Base-by-base conservation (phyloP, 2,888 invertebrate genomes). In the Eupeodes luniger region DNA sequence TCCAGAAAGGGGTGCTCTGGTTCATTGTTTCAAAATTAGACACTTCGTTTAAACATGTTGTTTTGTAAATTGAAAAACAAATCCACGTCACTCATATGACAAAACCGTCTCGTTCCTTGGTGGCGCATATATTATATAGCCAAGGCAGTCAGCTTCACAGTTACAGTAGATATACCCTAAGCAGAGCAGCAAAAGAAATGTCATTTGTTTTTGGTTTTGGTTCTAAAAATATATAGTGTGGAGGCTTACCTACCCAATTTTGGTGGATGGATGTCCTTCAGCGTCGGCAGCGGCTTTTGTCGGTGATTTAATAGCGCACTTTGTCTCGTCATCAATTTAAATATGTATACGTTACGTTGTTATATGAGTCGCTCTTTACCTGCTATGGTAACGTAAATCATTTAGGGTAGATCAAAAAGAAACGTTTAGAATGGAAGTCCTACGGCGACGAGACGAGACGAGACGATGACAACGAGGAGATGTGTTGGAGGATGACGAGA, bases 281-380 rank as follows among this genome's bases (percentile, higher is more conserved):
- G 27, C 72, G 19, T n/a, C 57, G 79, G 69, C 75, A 14, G 34
- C 47, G 82, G 69, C 75, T 82, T 77, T 79, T 59, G 75, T 44
- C 47, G 66, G 83, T 76, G 83, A 87, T 87, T 87, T 87, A 87
- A 84, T 87, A 72, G 83, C 80, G 61, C 83, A 87, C 87, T 87
- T 87, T 80, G 83, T 83, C 87, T 80, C 75, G 86, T 80, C 86
- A 85, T 81, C 77, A 85, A 85, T 85, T 85, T 81, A 64, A 82
- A 76, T 76, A 79, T 72, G 67, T 78, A 40, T 7, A 40, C 40
- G 40, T 40, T 27, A 27, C 27, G 27, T 27, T 27, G 27, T 27
- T 40, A 9, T 40, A 40, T 40, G 69, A 69, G 19, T 19, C 19
- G 49, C 66, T 51, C 59, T 62, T 55, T 70, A 82, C 69, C 75